These are phyloP conservation scores for Perca schrenkii DNA, from an alignment of 2,113 vertebrate genomes.

Conservation along the genomic window DNA sequence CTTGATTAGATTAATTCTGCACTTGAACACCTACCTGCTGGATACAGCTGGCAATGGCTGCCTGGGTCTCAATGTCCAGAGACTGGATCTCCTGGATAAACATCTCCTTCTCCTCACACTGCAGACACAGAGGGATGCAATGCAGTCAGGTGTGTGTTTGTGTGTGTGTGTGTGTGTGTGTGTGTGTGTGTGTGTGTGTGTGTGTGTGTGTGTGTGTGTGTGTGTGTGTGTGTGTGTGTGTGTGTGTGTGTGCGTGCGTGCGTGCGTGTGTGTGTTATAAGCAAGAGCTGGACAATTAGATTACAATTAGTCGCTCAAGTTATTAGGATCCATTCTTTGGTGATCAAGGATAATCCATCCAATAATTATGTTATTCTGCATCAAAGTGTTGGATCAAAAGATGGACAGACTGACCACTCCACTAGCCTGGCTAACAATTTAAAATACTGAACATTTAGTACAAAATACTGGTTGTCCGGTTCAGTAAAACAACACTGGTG, in stretches of 20 bases:
- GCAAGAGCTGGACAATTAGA: too few relatives aligned
- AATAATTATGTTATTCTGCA: background rate
- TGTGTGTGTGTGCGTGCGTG: too few relatives aligned
- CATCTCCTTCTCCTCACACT: slow-evolving; percentile 90
- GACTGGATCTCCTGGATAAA: slow-evolving; percentile 91
- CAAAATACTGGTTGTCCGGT: background rate
- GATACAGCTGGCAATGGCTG: slow-evolving; percentile 87
- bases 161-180: too few relatives aligned
- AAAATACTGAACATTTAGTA: background rate
- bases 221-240: too few relatives aligned
- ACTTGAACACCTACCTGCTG: slow-evolving; percentile 85
- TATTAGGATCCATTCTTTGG: background rate
- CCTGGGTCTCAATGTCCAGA: slow-evolving; percentile 88
- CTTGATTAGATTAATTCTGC: slow-evolving; percentile 37
- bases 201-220: too few relatives aligned
- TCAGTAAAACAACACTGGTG: background rate
- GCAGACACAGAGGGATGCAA: slow-evolving; percentile 43
- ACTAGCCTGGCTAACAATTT: background rate
- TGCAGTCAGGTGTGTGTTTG: slow-evolving; percentile 3
- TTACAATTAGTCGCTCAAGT: background rate
- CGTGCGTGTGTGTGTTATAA: too few relatives aligned
- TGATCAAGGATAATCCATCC: background rate
- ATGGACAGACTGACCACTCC: background rate
- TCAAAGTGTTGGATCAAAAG: background rate
- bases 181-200: too few relatives aligned